Base-by-base conservation (phyloP, 1,140 invertebrate species). In the Lepidurus couesii region DNA sequence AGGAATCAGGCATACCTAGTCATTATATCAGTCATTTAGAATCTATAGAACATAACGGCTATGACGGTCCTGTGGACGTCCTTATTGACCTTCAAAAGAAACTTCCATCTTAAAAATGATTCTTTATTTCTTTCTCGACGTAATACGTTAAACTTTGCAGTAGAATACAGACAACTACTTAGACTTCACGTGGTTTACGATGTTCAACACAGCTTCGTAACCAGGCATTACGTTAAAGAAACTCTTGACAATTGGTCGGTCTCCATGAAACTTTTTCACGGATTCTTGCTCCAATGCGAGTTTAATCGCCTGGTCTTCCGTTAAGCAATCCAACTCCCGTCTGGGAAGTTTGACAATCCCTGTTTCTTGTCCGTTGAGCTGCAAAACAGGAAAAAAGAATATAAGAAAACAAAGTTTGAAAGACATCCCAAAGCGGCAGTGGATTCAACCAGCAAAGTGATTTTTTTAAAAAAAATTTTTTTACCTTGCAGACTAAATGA, bases 41-140 rank as follows among this genome's bases (percentile, higher is more conserved):
- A 82, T 84, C 80, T 21, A 88, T 93, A 81, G 86, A 87, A 16
- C 87, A 92, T 81, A 93, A 94, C 85, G 89, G 88, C 9, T 91
- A 89, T 81, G 81, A 84, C 65, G 91, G 88, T 8, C 82, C 82
- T 81, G 86, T 86, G 0, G 81, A 84, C 45, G 78, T 87, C 7
- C 83, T 84, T 73, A 65, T 83, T 26, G 77, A 80, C 73, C 73
- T 82, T 11, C 21, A 65, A 34, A 77, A 80, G 73, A 65, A 65
- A 65, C 13, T 65, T 9, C 6, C 8, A 7, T 65, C 53, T 9
- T 65, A 65, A 65, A 65, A 65, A 47, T 47, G 45, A 7, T 16
- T 47, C 2, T 13, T 21, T 7, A n/a, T 65, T 65, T 65, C n/a
- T 7, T 13, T 65, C 53, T 65, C n/a, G 16, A 7, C 21, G 53